Evolutionary conservation across 2,113 vertebrate species (phyloP).

Genomic region (Spea multiplicata): DNA sequence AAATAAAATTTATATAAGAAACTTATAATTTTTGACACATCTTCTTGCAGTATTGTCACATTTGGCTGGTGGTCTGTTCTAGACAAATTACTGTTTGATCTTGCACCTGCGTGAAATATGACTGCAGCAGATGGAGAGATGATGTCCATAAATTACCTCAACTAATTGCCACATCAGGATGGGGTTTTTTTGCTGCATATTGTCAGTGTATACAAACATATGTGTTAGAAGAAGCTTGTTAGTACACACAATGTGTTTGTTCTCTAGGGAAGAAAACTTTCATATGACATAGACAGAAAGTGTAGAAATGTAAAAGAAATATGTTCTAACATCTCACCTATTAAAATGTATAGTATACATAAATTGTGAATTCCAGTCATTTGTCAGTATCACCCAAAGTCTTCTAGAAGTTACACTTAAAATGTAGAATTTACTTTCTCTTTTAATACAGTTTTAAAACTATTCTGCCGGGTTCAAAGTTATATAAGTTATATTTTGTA

Average conservation of each 20-base stretch:
- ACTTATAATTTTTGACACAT: background rate
- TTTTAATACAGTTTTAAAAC: too few species aligned
- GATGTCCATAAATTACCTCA: background rate
- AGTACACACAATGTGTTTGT: slow-evolving; percentile 12
- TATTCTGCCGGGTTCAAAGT: too few species aligned
- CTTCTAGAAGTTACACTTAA: too few species aligned
- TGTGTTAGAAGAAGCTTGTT: background rate
- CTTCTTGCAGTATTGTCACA: background rate
- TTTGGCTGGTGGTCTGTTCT: background rate
- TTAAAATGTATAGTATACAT: too few species aligned
- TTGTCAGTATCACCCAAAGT: too few species aligned
- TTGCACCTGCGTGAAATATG: background rate
- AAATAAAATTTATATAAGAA: background rate
- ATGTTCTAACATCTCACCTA: too few species aligned
- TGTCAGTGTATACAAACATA: background rate
- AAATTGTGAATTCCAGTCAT: too few species aligned
- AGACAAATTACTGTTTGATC: background rate
- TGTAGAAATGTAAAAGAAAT: too few species aligned
- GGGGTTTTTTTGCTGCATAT: background rate
- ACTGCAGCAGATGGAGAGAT: background rate
- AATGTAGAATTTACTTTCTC: too few species aligned
- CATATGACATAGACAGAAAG: too few species aligned
- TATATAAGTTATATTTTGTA: too few species aligned
- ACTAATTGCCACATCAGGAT: background rate
- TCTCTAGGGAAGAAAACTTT: background rate